Conservation (phyloP, 2,888 invertebrate genomes). For the Odontomyia ornata region DNA sequence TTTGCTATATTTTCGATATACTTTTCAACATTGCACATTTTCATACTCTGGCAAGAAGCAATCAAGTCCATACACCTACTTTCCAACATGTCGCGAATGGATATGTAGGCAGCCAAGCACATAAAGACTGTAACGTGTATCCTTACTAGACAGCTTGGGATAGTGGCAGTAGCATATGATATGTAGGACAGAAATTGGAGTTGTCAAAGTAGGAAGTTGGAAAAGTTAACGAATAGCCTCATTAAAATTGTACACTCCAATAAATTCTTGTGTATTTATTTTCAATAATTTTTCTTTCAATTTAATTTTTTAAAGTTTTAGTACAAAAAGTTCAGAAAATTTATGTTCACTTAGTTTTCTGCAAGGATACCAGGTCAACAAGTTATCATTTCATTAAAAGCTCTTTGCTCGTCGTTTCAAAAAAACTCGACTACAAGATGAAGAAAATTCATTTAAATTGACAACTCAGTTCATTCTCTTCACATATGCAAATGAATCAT, state of each 20-base stretch:
- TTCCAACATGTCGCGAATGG: neutral
- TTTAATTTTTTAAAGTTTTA: too few relatives aligned
- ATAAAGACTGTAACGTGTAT: neutral
- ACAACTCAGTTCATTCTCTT: neutral
- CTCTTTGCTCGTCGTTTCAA: too few relatives aligned
- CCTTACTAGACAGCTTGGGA: neutral
- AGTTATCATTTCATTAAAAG: too few relatives aligned
- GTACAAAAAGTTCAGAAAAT: too few relatives aligned
- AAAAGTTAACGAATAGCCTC: too few relatives aligned
- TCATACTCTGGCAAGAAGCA: conserved; percentile 5
- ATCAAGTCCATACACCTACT: conserved; percentile 20
- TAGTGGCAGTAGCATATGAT: neutral
- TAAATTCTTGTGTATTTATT: too few relatives aligned
- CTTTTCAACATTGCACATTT: neutral
- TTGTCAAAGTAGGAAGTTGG: neutral
- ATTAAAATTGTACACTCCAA: too few relatives aligned
- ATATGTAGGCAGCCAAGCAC: neutral
- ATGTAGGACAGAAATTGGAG: neutral
- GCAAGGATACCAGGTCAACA: too few relatives aligned
- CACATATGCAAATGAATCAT: neutral
- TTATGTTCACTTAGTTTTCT: too few relatives aligned
- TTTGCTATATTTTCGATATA: conserved; percentile 9
- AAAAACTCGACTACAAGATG: too few relatives aligned
- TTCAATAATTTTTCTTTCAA: too few relatives aligned
- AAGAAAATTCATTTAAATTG: neutral